Percentiles rank a stretch among this genome's conserved stretches.
Evolutionary conservation across 2,797 vertebrate genomes (phyloP).

Genomic region (Neosalanx taihuensis): DNA sequence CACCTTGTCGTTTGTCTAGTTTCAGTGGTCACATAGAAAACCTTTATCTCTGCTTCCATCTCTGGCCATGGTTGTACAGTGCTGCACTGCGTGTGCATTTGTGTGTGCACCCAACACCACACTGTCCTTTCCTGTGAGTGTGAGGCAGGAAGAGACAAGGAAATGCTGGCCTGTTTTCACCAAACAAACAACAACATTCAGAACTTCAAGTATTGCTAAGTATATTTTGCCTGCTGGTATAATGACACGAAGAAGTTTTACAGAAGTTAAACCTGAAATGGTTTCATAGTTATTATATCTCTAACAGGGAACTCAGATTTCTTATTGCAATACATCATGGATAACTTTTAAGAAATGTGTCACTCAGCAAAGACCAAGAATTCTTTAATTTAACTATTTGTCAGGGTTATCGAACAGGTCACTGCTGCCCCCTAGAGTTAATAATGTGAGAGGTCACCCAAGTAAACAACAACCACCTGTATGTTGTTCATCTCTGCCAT

Average conservation of each 20-base stretch:
- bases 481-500: background rate
- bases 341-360: background rate
- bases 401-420: slow-evolving; percentile 24
- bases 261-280: no score
- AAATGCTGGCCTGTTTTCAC: no score
- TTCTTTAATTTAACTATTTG: background rate
- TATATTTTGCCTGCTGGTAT: no score
- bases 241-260: no score
- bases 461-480: background rate
- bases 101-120: background rate
- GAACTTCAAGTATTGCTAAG: no score
- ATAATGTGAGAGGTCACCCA: background rate
- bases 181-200: no score
- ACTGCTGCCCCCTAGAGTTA: slow-evolving; percentile 64
- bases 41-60: slow-evolving; percentile 19
- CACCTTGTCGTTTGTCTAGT: slow-evolving; percentile 42
- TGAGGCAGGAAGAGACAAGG: no score
- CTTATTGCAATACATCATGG: background rate
- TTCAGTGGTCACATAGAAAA: slow-evolving; percentile 33
- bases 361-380: background rate
- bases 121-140: no score
- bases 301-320: background rate
- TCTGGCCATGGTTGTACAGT: slow-evolving; percentile 30
- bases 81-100: background rate
- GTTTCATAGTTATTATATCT: no score